A percentile compares a stretch with the other conserved stretches of the same genome.
Evolutionary conservation across 2,888 invertebrate species (phyloP).

Genomic region (Lasioglossum vierecki): DNA sequence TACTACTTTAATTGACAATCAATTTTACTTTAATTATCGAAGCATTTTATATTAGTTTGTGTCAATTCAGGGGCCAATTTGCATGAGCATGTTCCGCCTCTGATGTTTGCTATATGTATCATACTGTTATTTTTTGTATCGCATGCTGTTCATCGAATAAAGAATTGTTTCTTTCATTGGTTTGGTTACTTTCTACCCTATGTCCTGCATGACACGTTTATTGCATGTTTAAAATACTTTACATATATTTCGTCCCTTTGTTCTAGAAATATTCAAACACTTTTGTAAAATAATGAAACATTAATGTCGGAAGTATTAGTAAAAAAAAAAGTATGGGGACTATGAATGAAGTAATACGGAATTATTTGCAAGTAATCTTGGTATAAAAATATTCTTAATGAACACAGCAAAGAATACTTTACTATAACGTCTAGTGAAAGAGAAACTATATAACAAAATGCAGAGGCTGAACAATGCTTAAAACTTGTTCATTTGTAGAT

Average conservation of each 20-base stretch:
- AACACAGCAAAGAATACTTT: constrained; percentile 2
- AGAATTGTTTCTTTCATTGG: constrained; percentile 79
- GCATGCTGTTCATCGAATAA: constrained; percentile 81
- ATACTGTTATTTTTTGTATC: constrained; percentile 76
- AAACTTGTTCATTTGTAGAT: constrained; percentile 5
- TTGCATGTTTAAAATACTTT: constrained; percentile 68
- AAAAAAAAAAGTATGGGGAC: background rate
- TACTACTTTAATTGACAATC: constrained; percentile 15
- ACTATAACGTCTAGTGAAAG: background rate
- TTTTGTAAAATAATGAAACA: constrained; percentile 10
- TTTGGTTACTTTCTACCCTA: constrained; percentile 80
- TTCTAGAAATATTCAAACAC: constrained; percentile 3
- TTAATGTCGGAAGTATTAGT: constrained; percentile 20
- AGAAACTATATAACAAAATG: constrained; percentile 49
- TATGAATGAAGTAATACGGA: constrained; percentile 22
- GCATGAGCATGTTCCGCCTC: constrained; percentile 79
- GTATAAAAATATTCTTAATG: constrained; percentile 18
- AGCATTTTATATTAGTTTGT: constrained; percentile 50
- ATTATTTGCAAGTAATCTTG: constrained; percentile 8
- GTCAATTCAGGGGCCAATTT: constrained; percentile 52
- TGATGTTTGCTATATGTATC: constrained; percentile 72
- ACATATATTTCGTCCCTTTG: constrained; percentile 26
- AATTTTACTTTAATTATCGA: constrained; percentile 17
- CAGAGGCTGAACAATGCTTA: constrained; percentile 65
- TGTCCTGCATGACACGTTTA: constrained; percentile 76